A percentile compares a stretch with the other conserved stretches of the same genome.
phyloP scores from a whole-genome alignment of 2,888 invertebrate species.

The Philereme transversata region DNA sequence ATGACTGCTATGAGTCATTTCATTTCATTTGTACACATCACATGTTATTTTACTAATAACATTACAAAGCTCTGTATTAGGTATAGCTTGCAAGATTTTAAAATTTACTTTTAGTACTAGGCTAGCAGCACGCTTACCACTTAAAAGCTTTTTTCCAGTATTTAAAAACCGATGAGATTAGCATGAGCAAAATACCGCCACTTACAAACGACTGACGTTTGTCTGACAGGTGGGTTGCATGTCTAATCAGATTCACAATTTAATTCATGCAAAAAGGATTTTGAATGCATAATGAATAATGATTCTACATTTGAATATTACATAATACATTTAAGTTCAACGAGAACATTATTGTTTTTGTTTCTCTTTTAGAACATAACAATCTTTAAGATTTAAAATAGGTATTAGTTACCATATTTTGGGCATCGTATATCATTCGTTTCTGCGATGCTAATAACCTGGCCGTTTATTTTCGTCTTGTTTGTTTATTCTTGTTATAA shows the following conservation, averaged over 20 bases:
- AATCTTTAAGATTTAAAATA: conserved; percentile 10
- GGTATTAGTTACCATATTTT: conserved; percentile 12
- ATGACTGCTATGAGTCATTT: not conserved
- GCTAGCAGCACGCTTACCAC: not conserved
- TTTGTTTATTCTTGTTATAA: conserved; percentile 44
- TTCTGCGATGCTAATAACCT: conserved; percentile 42
- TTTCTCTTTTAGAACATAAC: conserved; percentile 9
- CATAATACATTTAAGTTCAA: conserved; percentile 18
- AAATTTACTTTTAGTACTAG: too few species aligned
- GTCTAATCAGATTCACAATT: conserved; percentile 25
- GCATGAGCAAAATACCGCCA: conserved; percentile 40
- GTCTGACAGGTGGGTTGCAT: conserved; percentile 35
- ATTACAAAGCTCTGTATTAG: not conserved
- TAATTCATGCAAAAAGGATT: conserved; percentile 27
- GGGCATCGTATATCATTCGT: conserved; percentile 36
- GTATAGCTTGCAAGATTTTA: too few species aligned
- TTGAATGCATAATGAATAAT: conserved; percentile 29
- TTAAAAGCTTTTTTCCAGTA: not conserved
- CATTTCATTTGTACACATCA: not conserved
- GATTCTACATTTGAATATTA: conserved; percentile 28
- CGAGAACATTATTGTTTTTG: conserved; percentile 14
- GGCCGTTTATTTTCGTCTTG: conserved; percentile 45
- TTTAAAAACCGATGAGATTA: conserved; percentile 43
- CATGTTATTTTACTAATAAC: not conserved
- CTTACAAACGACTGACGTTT: conserved; percentile 29